phyloP scores from a whole-genome alignment of 2,888 invertebrate genomes.

The Campoplex nolae region DNA sequence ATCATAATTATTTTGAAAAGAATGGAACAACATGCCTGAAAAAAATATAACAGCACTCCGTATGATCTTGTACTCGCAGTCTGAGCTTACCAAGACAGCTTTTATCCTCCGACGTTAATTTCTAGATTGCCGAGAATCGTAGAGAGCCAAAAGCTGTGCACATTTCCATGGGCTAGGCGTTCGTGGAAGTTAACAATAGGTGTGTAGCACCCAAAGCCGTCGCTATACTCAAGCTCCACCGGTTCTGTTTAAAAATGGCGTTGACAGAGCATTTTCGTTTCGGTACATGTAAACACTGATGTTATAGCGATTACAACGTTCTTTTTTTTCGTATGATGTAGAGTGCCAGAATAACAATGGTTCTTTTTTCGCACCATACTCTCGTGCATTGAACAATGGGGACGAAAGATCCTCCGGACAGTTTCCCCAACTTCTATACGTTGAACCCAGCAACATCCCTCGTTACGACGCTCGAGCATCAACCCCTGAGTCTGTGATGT shows the following conservation, averaged over 20 bases:
- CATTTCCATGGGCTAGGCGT: constrained; percentile 42
- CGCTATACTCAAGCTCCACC: constrained; percentile 46
- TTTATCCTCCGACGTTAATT: constrained; percentile 65
- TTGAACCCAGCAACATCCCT: constrained; percentile 48
- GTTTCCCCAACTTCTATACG: constrained; percentile 60
- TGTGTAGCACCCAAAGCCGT: constrained; percentile 53
- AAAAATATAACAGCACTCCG: constrained; percentile 57
- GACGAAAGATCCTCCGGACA: constrained; percentile 72
- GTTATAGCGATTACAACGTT: constrained; percentile 45
- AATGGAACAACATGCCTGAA: constrained; percentile 5
- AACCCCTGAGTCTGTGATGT: constrained; percentile 44
- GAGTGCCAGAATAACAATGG: constrained; percentile 80
- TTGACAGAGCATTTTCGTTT: constrained; percentile 61
- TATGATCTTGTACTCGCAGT: constrained; percentile 53
- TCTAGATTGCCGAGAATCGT: constrained; percentile 60
- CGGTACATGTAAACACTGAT: constrained; percentile 49
- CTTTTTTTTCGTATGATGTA: constrained; percentile 54
- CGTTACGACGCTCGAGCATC: constrained; percentile 37
- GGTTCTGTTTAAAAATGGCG: constrained; percentile 62
- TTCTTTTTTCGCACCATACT: constrained; percentile 72
- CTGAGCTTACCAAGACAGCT: constrained; percentile 52
- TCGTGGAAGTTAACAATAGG: constrained; percentile 62
- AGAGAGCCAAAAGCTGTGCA: constrained; percentile 27
- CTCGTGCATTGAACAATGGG: constrained; percentile 75
- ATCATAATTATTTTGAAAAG: constrained; percentile 32